Conservation (phyloP, 2,113 vertebrate genomes). For the Bothrops jararaca region DNA sequence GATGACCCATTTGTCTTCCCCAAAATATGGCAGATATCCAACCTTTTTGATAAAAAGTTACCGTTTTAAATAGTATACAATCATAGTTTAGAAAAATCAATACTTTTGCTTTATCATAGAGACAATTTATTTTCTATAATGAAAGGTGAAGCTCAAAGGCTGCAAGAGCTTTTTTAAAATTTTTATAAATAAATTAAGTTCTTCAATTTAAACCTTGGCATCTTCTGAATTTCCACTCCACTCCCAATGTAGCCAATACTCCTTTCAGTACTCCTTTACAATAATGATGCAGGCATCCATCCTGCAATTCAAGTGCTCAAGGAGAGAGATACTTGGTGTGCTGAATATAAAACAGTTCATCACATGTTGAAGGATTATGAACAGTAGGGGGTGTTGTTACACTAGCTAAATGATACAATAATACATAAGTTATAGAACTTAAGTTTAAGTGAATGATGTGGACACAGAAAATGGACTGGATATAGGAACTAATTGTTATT, state of each 20-base stretch:
- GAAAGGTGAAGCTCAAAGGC: not conserved
- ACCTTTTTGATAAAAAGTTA: not conserved
- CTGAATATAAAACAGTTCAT: not conserved
- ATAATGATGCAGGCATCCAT: not conserved
- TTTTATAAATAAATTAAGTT: not conserved
- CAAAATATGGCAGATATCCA: not conserved
- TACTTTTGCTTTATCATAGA: not conserved
- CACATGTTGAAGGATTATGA: conserved; percentile 41
- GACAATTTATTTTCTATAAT: not conserved
- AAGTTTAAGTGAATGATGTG: conserved; percentile 11
- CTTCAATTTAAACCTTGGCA: not conserved
- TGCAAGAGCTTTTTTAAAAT: not conserved
- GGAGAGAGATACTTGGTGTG: not conserved
- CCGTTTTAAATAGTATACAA: not conserved
- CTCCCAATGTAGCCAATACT: not conserved
- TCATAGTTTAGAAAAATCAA: not conserved
- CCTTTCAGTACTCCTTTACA: not conserved
- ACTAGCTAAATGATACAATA: conserved; percentile 54
- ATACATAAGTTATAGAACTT: conserved; percentile 20
- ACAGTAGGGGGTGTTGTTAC: conserved; percentile 79
- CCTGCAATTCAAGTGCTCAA: not conserved
- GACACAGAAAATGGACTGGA: conserved; percentile 9
- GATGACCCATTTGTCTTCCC: not conserved
- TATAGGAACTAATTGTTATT: conserved; percentile 11
- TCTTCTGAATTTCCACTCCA: not conserved